phyloP scores from a whole-genome alignment of 2,113 vertebrate genomes.

The Limanda limanda region DNA sequence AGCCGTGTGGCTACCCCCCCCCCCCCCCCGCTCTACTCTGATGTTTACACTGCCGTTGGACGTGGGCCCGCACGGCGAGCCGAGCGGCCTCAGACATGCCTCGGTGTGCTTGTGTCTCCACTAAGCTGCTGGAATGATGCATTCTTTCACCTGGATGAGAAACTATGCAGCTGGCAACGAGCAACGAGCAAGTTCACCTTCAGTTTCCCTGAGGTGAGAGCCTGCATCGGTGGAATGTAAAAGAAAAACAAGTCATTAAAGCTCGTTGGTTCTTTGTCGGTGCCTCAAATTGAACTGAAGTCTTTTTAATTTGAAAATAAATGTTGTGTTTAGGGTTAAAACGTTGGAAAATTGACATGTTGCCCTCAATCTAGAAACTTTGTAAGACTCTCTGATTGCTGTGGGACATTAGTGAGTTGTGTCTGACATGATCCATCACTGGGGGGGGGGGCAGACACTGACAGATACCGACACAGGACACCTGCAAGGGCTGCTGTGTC shows the following conservation, averaged over 20 bases:
- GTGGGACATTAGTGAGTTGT: neutral
- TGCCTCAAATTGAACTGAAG: neutral
- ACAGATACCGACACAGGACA: slow-evolving; percentile 11
- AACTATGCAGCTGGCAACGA: neutral
- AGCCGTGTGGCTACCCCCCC: slow-evolving; percentile 16
- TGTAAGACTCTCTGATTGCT: neutral
- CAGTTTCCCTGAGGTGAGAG: too few species aligned
- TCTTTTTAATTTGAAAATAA: neutral
- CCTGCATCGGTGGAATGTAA: too few species aligned
- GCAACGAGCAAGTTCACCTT: too few species aligned
- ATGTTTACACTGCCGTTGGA: slow-evolving; percentile 48
- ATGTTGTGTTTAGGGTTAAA: neutral
- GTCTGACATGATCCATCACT: neutral
- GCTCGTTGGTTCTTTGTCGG: neutral
- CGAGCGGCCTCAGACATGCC: slow-evolving; percentile 16
- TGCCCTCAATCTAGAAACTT: neutral
- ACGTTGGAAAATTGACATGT: neutral
- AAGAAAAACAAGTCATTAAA: too few species aligned
- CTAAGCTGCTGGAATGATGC: slow-evolving; percentile 12
- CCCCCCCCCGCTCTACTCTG: slow-evolving; percentile 14
- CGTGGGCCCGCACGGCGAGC: slow-evolving; percentile 11
- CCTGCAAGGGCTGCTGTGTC: slow-evolving; percentile 6
- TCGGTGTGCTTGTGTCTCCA: slow-evolving; percentile 17
- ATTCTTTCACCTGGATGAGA: slow-evolving; percentile 9
- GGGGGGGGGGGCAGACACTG: neutral